These are phyloP conservation scores for Anarsia innoxiella DNA, from an alignment of 2,888 invertebrate genomes.

Conservation along the genomic window DNA sequence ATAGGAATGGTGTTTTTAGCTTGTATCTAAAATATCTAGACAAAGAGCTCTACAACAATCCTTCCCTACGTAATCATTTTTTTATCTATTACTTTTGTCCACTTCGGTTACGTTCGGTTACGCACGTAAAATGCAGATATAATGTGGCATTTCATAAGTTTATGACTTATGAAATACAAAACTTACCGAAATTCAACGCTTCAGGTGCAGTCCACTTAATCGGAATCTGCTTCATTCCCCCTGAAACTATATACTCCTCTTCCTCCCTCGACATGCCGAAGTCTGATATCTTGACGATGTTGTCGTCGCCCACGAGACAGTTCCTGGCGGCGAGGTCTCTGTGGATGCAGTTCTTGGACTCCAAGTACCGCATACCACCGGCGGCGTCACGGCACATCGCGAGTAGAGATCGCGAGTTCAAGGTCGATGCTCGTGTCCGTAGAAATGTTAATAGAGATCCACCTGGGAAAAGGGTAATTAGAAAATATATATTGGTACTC, in stretches of 20 bases:
- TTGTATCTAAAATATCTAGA: too few species aligned
- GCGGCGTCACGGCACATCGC: slow-evolving; percentile 96
- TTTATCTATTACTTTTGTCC: too few species aligned
- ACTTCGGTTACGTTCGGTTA: too few species aligned
- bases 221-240: slow-evolving; percentile 98
- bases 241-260: slow-evolving; percentile 97
- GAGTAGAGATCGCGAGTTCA: slow-evolving; percentile 81
- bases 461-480: slow-evolving; percentile 77
- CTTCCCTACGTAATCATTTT: too few species aligned
- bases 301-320: slow-evolving; percentile 87
- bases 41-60: too few species aligned
- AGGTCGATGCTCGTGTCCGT: slow-evolving; percentile 81
- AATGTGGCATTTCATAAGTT: not conserved
- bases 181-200: slow-evolving; percentile 91
- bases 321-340: slow-evolving; percentile 96
- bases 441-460: slow-evolving; percentile 93
- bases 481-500: too few species aligned
- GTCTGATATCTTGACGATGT: slow-evolving; percentile 96
- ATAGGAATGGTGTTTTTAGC: too few species aligned
- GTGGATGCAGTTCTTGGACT: slow-evolving; percentile 97
- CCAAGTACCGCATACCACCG: slow-evolving; percentile 95
- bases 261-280: slow-evolving; percentile 99
- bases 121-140: not conserved
- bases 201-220: slow-evolving; percentile 99
- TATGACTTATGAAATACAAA: not conserved